A percentile compares a stretch with the other conserved stretches of the same genome.
Evolutionary conservation across 2,113 vertebrate species (phyloP).

Genomic region (Meriones unguiculatus): DNA sequence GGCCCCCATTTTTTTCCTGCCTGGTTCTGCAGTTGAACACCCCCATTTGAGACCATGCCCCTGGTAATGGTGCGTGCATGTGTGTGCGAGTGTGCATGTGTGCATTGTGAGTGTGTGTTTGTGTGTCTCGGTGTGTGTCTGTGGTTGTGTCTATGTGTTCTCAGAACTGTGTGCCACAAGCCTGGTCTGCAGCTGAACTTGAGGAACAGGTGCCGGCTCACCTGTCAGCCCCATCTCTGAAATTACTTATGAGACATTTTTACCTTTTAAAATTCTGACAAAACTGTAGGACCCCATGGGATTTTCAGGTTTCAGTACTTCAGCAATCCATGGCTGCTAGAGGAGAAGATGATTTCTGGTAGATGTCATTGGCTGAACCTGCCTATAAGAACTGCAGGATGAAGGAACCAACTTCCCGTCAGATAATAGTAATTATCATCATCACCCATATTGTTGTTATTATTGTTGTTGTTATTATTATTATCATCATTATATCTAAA

Average conservation of each 20-base stretch:
- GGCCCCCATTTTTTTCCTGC: background rate
- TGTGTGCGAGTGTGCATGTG: background rate
- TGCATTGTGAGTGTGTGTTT: background rate
- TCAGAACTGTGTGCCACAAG: background rate
- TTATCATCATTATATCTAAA: background rate
- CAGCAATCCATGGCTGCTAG: background rate
- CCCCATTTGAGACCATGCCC: background rate
- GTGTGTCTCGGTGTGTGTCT: background rate
- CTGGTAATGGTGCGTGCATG: background rate
- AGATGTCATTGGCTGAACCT: background rate
- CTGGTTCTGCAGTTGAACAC: constrained; percentile 21
- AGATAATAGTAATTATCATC: background rate
- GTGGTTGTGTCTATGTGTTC: background rate
- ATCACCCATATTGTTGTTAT: background rate
- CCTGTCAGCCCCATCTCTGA: background rate
- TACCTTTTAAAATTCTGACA: background rate
- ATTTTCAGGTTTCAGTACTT: constrained; percentile 30
- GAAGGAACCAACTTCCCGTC: background rate
- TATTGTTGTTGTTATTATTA: background rate
- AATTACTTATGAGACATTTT: background rate
- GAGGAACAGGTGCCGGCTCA: background rate
- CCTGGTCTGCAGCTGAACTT: background rate
- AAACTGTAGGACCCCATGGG: background rate
- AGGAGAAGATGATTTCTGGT: background rate
- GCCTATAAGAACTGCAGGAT: background rate